Evolutionary conservation across 1,140 invertebrate species (phyloP), one percentile per base, ranked within the genome.

Genomic region (Coenobita brevimanus): DNA sequence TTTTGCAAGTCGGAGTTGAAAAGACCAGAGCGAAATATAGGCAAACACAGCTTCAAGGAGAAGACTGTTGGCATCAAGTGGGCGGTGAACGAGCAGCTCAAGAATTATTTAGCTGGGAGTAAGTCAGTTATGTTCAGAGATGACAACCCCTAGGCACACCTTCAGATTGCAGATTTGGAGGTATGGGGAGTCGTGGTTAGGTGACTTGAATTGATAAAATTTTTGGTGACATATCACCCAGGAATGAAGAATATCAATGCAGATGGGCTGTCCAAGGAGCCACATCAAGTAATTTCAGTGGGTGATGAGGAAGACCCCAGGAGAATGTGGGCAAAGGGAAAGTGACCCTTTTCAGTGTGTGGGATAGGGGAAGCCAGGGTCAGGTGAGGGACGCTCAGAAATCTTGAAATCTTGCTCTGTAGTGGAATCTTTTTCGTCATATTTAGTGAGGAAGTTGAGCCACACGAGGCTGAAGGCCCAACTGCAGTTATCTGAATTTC

Each of bases 1-100:
- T 33, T 80, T 10, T 27, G 33, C 6, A 2, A 60, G 46, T 62
- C 4, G 78, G 30, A 50, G 78, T 38, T 80, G 17, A 54, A 50
- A 60, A 60, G 33, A 30, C 4, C 78, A 24, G 78, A 80, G 21
- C 3, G 78, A 57, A 80, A 80, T 50, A 80, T 80, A 17, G 15
- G 3, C 17, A 80, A 80, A 33, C 60, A 80, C 33, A 80, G 46
- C 60, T 80, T 50, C 8, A 54, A 27, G 36, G 60, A 80, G 30
- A 33, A 50, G 60, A 38, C 30, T 78, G 46, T 43, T 78, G 33
- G 75, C 38, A 43, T 78, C 13, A 80, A 80, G 30, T 80, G 78
- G 78, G 78, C 50, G 2, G 78, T 80, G 21, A 17, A 8, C 8
- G 43, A 60, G 10, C n/a, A 60, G 27, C 27, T 54, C 33, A 57